A percentile compares a stretch with the other conserved stretches of the same genome.
phyloP scores from a whole-genome alignment of 2,888 invertebrate species.

The Oscheius onirici region DNA sequence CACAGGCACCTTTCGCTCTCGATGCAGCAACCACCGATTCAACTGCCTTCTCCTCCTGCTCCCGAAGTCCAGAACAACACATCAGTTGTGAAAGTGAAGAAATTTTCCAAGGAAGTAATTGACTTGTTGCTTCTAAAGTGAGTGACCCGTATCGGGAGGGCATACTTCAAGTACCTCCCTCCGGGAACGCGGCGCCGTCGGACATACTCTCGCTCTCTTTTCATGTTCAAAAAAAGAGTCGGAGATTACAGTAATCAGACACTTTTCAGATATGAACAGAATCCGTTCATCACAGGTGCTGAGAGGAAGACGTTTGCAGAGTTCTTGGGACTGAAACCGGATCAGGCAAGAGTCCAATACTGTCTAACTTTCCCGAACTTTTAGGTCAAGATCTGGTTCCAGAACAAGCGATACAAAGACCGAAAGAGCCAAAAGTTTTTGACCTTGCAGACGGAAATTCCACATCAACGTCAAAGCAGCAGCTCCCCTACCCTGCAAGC shows the following conservation, averaged over 20 bases:
- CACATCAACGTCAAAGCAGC: too few species aligned
- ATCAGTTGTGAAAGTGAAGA: not conserved
- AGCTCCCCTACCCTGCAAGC: too few species aligned
- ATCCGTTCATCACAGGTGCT: not conserved
- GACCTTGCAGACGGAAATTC: too few species aligned
- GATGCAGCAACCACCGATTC: too few species aligned
- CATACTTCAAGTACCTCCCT: constrained; percentile 11
- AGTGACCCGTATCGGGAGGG: not conserved
- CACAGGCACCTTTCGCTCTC: too few species aligned
- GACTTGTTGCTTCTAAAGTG: too few species aligned
- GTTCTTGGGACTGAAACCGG: not conserved
- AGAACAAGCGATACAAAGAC: constrained; percentile 8
- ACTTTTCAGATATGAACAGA: not conserved
- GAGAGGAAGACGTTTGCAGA: not conserved
- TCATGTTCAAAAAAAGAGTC: too few species aligned
- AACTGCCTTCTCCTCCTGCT: too few species aligned
- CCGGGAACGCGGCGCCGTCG: not conserved
- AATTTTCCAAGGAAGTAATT: not conserved
- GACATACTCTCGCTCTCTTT: not conserved
- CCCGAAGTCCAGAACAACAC: too few species aligned
- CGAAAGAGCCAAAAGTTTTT: not conserved
- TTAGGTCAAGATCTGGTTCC: constrained; percentile 24
- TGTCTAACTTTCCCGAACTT: not conserved
- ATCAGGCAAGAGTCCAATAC: not conserved
- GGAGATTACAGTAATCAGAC: not conserved